Percentiles rank a stretch among this genome's conserved stretches.
These are phyloP conservation scores for Pyrrhosoma nymphula DNA, from an alignment of 2,888 invertebrate species.

Conservation along the genomic window DNA sequence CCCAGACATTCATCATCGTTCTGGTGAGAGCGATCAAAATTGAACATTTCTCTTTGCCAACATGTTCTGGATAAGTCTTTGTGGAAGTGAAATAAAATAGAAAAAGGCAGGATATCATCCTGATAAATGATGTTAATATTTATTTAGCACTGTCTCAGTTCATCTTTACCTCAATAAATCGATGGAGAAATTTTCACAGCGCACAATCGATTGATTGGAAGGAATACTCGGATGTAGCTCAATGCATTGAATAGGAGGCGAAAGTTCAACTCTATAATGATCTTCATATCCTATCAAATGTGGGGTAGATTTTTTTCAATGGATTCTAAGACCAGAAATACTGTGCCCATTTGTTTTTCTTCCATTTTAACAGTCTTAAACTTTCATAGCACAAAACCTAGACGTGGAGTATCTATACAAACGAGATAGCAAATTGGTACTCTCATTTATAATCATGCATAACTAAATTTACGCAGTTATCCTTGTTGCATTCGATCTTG, in stretches of 20 bases:
- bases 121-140: not conserved
- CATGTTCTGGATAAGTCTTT: not conserved
- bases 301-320: not conserved
- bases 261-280: not conserved
- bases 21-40: not conserved
- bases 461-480: not conserved
- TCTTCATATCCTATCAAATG: not conserved
- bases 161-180: not conserved
- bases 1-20: not conserved
- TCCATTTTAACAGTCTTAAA: not conserved
- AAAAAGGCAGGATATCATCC: not conserved
- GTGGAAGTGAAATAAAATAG: not conserved
- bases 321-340: not conserved
- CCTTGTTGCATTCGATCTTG: not conserved
- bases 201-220: not conserved
- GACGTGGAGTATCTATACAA: not conserved
- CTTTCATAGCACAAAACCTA: not conserved
- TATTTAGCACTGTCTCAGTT: not conserved
- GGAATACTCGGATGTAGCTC: not conserved
- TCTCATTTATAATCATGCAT: not conserved
- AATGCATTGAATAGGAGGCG: not conserved
- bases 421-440: too few relatives aligned
- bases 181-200: not conserved
- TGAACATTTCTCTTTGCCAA: not conserved
- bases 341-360: not conserved